phyloP scores from a whole-genome alignment of 2,888 invertebrate species.

The Tenthredo notha region DNA sequence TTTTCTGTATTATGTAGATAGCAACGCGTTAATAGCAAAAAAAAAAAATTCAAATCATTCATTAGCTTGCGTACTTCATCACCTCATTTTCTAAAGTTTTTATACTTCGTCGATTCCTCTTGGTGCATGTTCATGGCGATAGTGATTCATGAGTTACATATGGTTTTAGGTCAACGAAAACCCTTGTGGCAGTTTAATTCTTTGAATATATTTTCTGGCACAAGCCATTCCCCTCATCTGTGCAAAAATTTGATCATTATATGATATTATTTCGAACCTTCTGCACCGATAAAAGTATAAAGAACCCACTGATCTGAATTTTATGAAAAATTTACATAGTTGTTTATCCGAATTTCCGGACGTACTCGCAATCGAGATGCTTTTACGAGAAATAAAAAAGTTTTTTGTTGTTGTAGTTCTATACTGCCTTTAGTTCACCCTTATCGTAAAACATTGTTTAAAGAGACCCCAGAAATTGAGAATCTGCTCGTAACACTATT shows the following conservation, averaged over 20 bases:
- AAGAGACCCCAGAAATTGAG: not conserved
- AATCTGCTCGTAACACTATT: not conserved
- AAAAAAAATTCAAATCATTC: not conserved
- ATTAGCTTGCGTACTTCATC: not conserved
- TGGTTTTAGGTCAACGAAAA: not conserved
- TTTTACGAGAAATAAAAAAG: not conserved
- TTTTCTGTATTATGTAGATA: not conserved
- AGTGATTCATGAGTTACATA: not conserved
- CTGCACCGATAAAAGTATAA: not conserved
- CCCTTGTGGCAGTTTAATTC: not conserved
- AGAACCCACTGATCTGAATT: not conserved
- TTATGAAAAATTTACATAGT: not conserved
- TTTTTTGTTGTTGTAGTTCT: not conserved
- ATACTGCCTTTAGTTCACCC: not conserved
- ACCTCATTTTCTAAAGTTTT: not conserved
- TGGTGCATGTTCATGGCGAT: not conserved
- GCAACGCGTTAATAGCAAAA: not conserved
- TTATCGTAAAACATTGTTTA: slow-evolving; percentile 1
- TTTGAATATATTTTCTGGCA: not conserved
- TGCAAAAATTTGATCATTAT: not conserved
- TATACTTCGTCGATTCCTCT: not conserved
- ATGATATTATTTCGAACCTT: not conserved
- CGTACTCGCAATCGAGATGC: not conserved
- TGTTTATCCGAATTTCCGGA: not conserved
- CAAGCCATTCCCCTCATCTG: not conserved